Base-by-base conservation (phyloP, 1,140 invertebrate genomes). In the Aphis craccivora region DNA sequence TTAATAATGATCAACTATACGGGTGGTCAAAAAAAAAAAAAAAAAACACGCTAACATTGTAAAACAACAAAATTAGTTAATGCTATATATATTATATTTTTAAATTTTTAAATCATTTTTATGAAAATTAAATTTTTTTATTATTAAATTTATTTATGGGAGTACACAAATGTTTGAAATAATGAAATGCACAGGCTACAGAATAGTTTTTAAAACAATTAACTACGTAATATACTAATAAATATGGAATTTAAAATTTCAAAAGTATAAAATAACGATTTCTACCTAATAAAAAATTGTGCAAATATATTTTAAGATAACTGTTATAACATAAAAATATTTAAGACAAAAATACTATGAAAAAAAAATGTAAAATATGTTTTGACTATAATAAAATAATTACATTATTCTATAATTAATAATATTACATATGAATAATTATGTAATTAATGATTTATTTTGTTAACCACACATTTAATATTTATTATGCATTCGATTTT, bases 11-110 rank as follows among this genome's bases (percentile, higher is more conserved):
- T 20, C 67, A 51, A 81, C 76, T 48, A n/a, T 83, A 83, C 76
- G 91, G 91, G 91, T 92, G 91, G 91, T 83, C 90, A 83, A 37
- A 23, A 81, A 37, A 48, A 37, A 92, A 45, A 45, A 37, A 53
- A 40, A 22, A 45, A 55, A 60, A 91, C 90, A 91, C 30, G 37
- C 22, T 76, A 48, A 76, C n/a, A 83, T 51, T 84, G 45, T 92
- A 48, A 92, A 53, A 92, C 45, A 40, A 84, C 40, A 83, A 92
- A 37, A 83, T 23, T n/a, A 81, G 84, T 92, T 51, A 84, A 45
- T 18, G 5, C 18, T 11, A 25, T 30, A 84, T 35, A 81, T 40
- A 40, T 83, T 35, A 81, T 40, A 40, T 83, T 23, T 37, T 40
- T 23, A 1, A 83, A 37, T 40, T 40, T 40, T 35, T 83, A 22